Percentiles rank a stretch among this genome's conserved stretches.
phyloP scores from a whole-genome alignment of 2,888 invertebrate species.

The Allolobophora icterica region DNA sequence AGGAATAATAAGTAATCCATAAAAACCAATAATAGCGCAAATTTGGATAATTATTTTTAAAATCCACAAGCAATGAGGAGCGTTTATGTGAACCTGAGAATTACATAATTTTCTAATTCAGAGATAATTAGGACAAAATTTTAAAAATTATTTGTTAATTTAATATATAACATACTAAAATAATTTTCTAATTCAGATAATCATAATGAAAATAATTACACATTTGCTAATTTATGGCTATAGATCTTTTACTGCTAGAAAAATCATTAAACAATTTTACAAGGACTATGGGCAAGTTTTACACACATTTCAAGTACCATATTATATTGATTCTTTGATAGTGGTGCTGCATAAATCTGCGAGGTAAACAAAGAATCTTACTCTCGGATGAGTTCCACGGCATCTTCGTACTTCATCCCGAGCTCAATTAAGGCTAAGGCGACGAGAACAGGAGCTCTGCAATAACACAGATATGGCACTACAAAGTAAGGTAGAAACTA shows the following conservation, averaged over 20 bases:
- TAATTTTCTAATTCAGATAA: too few species aligned
- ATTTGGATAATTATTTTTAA: not conserved
- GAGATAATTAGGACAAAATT: not conserved
- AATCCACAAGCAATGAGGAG: not conserved
- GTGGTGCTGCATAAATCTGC: too few species aligned
- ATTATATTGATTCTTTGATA: too few species aligned
- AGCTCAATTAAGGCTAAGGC: constrained; percentile 96
- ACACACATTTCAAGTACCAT: too few species aligned
- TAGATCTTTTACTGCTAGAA: too few species aligned
- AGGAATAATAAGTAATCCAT: not conserved
- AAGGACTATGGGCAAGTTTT: too few species aligned
- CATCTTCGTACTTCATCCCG: constrained; percentile 97
- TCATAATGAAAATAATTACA: too few species aligned
- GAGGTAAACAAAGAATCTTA: constrained; percentile 68
- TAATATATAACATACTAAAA: not conserved
- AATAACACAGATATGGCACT: not conserved
- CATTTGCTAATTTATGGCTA: too few species aligned
- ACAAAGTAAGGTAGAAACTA: not conserved
- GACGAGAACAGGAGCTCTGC: constrained; percentile 93
- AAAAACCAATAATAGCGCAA: not conserved
- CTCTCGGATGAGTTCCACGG: constrained; percentile 95
- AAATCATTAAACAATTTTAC: too few species aligned
- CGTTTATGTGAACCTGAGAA: not conserved
- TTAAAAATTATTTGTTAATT: not conserved
- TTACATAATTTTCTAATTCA: not conserved